Evolutionary conservation across 2,888 invertebrate genomes (phyloP), one percentile per base, ranked within the genome.

Genomic region (Priocnemis perturbator): DNA sequence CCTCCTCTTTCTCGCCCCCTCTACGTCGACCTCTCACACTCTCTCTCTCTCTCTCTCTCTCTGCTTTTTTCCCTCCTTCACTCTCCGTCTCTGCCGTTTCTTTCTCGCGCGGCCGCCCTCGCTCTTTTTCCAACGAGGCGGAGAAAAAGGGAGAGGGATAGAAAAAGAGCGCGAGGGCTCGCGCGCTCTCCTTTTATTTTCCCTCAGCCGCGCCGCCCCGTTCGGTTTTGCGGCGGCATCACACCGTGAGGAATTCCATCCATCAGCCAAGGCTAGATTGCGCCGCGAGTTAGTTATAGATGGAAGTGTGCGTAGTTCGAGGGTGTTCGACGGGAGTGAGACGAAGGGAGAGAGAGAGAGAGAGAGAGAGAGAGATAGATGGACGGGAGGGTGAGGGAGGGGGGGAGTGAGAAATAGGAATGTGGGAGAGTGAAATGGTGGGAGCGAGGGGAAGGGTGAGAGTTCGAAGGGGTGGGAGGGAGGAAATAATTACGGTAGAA

Each of bases 201-300:
- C 74, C 75, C 67, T 73, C 72, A 69, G 72, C 75, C n/a, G n/a
- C n/a, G n/a, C n/a, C n/a, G n/a, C n/a, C n/a, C n/a, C 72, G 67
- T 75, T 76, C 72, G 74, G 69, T 76, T 76, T 76, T 67, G 73
- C 73, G 65, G 69, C 67, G 65, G 69, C 74, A 75, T 59, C 75
- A 70, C 76, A 62, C 67, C 60, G 63, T 63, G 69, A 71, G 75
- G 76, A 76, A 76, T 76, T 76, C 76, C 76, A 76, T 76, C 76
- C 76, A 76, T 76, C 76, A 76, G 75, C 65, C 76, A 65, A 48
- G 74, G 55, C 70, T 73, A 69, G 73, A 69, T 72, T 73, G 71
- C 65, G 63, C 69, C 65, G 64, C 69, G 65, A 63, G 50, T 50
- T 69, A 69, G 59, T 61, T 67, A 71, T 67, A 67, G 67, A 52